Evolutionary conservation across 2,797 vertebrate species (phyloP), one percentile per base, ranked within the genome.

Genomic region (Mycteria americana): DNA sequence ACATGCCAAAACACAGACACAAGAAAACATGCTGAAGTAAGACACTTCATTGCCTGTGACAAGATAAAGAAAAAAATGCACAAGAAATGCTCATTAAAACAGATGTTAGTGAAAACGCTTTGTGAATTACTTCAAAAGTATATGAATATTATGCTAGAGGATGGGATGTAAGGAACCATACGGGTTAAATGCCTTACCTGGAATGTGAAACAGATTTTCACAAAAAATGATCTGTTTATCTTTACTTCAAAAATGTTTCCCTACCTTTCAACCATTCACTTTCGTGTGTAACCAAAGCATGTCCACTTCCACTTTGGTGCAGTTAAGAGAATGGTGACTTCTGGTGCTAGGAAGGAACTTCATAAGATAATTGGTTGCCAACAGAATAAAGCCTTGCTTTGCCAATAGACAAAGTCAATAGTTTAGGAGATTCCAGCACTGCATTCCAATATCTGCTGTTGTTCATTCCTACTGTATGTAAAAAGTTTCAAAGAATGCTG

Each of bases 1-100:
- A 84, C 73, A 85, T 74, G 69, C 31, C 68, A 95, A 83, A 89
- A 64, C 65, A 88, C 83, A 93, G 51, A 57, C 31, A 30, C 19
- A 89, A 51, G 43, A 63, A 93, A 82, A 91, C 27, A 21, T 88
- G 54, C 78, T 95, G 82, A 93, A 78, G 18, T 81, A 83, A 93
- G 75, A n/a, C 39, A 63, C 64, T 88, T 92, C 12, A 9, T 62
- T 94, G 41, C 21, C 62, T 81, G 18, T 45, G 45, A 73, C 56
- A 79, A 88, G 46, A 37, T 68, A 75, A 81, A 83, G 53, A 63
- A 70, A 76, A 57, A 89, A 91, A 46, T 15, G 4, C 35, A 46
- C 54, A 79, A 39, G 84, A 85, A 33, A 54, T 65, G 41, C 39
- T 83, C 46, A 68, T 69, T 88, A 54, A 89, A 94, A 59, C 30